phyloP scores from a whole-genome alignment of 2,888 invertebrate genomes.

The Leuctra nigra region DNA sequence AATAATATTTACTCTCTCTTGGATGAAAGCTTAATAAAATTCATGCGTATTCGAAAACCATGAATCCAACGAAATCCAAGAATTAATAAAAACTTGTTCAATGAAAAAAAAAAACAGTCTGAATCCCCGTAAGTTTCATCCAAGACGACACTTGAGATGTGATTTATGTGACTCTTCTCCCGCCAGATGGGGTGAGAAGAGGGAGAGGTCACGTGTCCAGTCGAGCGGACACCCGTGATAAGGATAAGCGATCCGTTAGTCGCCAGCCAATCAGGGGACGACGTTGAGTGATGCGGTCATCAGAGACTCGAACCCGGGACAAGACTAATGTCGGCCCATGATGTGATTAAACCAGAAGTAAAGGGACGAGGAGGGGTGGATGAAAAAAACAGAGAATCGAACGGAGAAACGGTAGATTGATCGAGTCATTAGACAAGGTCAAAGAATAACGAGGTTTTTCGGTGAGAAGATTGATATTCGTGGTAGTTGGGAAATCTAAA shows the following conservation, averaged over 20 bases:
- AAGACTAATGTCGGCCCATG: constrained; percentile 10
- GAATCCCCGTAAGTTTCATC: not conserved
- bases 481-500: constrained; percentile 12
- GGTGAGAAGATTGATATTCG: constrained; percentile 10
- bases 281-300: constrained; percentile 26
- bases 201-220: constrained; percentile 5
- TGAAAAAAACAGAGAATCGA: not conserved
- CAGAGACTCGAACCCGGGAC: constrained; percentile 13
- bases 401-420: constrained; percentile 5
- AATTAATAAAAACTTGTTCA: not conserved
- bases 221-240: constrained; percentile 17
- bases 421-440: constrained; percentile 12
- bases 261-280: constrained; percentile 21
- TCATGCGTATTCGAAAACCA: not conserved
- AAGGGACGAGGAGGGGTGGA: not conserved
- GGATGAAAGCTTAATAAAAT: not conserved
- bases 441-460: constrained; percentile 1
- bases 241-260: constrained; percentile 18
- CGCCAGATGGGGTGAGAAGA: not conserved
- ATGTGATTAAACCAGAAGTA: constrained; percentile 14
- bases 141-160: not conserved
- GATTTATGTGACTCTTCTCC: constrained; percentile 9
- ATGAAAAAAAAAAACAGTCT: not conserved
- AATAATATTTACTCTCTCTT: too few relatives aligned
- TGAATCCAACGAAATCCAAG: not conserved